Percentiles rank a stretch among this genome's conserved stretches.
These are phyloP conservation scores for Spinus olivaceus DNA, from an alignment of 2,797 vertebrate genomes.

Conservation along the genomic window DNA sequence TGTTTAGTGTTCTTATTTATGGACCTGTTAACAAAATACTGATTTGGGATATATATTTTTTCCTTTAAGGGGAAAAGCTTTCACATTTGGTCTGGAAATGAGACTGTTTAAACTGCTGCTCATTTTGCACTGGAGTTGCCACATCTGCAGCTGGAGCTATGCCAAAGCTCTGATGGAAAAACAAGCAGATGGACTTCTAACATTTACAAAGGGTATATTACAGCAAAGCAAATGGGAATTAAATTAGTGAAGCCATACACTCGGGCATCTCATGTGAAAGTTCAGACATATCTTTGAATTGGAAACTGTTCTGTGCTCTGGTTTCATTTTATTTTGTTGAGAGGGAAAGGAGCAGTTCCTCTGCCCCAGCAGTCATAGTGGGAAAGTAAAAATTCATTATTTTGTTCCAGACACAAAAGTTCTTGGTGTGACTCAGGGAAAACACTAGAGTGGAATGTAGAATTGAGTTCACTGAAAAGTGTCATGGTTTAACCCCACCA, in stretches of 20 bases:
- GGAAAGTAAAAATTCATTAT: not conserved
- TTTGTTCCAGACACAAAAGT: not conserved
- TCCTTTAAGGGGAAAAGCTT: not conserved
- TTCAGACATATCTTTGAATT: constrained; percentile 7
- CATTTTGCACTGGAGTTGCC: constrained; percentile 11
- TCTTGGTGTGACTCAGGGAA: not conserved
- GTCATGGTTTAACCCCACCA: not conserved
- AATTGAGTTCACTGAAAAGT: not conserved
- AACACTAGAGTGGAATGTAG: not conserved
- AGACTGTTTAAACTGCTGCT: constrained; percentile 15
- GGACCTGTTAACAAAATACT: constrained; percentile 16
- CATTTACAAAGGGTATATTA: constrained; percentile 58
- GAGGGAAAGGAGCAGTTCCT: not conserved
- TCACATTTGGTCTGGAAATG: constrained; percentile 31
- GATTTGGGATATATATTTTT: not conserved
- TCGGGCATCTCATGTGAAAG: not conserved
- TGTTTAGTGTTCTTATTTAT: constrained; percentile 39
- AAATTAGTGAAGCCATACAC: constrained; percentile 43
- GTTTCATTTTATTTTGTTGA: not conserved
- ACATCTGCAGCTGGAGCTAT: constrained; percentile 55
- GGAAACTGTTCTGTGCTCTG: not conserved
- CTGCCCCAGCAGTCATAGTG: not conserved
- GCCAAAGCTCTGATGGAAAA: constrained; percentile 25
- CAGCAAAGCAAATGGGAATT: constrained; percentile 42
- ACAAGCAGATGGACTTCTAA: constrained; percentile 63